Evolutionary conservation across 2,888 invertebrate genomes (phyloP), one percentile per base, ranked within the genome.

Genomic region (Tiphia femorata): DNA sequence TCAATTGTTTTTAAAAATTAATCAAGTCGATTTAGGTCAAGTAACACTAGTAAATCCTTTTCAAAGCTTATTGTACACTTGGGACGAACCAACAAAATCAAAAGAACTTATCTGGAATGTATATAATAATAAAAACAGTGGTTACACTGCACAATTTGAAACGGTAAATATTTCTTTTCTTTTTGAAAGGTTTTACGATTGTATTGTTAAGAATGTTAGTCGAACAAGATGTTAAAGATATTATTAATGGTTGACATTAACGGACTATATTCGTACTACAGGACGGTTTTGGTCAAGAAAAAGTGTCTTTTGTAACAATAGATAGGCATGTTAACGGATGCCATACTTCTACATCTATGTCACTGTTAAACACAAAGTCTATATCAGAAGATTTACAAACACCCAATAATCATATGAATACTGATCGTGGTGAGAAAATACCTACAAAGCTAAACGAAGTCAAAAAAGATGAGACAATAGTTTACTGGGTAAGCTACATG

Each of bases 401-500:
- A 27, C 41, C 27, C 1, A 14, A 14, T 30, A 3, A 20, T 3
- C 37, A 8, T 2, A 35, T 14, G 8, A 49, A 49, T 14, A 30
- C 41, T 12, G 33, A 33, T 41, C 70, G 74, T 3, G 65, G 58
- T 3, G 70, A 73, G 12, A 42, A 46, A 1, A 70, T 71, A 25
- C 49, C 48, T 1, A 50, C 64, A 7, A 63, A 50, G 12, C 52
- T 68, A 1, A 75, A 74, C 4, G 56, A 90, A 80, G 89, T 90
- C 57, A 87, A 91, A 49, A 90, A 89, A 76, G 92, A 92, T 76
- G 92, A 92, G 4, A 40, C 42, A 3, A 85, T 89, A 0, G 91
- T 94, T 7, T 92, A 92, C 81, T 94, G 94, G 93, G 87, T 92
- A 29, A 92, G 92, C 3, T 93, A 90, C 76, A 87, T 91, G 81